phyloP scores from a whole-genome alignment of 2,888 invertebrate genomes.

The Hypena proboscidalis region DNA sequence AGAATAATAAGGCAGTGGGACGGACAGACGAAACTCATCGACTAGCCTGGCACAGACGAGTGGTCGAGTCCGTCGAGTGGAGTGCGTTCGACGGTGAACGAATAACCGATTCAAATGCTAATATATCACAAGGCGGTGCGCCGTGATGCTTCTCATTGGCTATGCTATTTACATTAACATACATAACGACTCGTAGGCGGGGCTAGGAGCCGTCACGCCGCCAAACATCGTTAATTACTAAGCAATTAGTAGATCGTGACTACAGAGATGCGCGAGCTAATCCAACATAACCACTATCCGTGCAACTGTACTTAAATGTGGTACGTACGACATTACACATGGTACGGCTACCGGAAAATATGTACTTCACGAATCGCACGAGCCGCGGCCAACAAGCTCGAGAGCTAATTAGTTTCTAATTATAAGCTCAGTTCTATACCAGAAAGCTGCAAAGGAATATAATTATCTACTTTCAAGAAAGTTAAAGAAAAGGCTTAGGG shows the following conservation, averaged over 20 bases:
- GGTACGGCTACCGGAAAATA: conserved; percentile 20
- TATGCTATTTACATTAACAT: conserved; percentile 80
- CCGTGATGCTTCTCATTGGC: conserved; percentile 79
- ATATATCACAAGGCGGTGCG: conserved; percentile 82
- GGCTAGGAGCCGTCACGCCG: conserved; percentile 73
- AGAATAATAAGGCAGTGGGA: conserved; percentile 54
- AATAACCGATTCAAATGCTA: conserved; percentile 83
- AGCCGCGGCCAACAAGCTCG: not conserved
- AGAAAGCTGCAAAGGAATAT: not conserved
- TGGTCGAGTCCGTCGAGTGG: too few species aligned
- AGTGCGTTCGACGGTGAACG: conserved; percentile 59
- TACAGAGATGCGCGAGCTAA: conserved; percentile 57
- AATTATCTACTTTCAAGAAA: conserved; percentile 6
- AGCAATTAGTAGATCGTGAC: conserved; percentile 78
- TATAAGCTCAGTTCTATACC: conserved; percentile 3
- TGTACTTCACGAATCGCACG: conserved; percentile 9
- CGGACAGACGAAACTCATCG: conserved; percentile 66
- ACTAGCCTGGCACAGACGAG: conserved; percentile 69
- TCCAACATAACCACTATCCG: conserved; percentile 41
- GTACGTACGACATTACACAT: conserved; percentile 18
- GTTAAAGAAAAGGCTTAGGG: not conserved
- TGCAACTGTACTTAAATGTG: conserved; percentile 34
- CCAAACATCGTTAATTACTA: conserved; percentile 76
- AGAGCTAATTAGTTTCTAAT: conserved; percentile 9
- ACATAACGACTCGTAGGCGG: conserved; percentile 70